Evolutionary conservation across 1,140 invertebrate species (phyloP), one percentile per base, ranked within the genome.

Genomic region (Drosophila parvula): DNA sequence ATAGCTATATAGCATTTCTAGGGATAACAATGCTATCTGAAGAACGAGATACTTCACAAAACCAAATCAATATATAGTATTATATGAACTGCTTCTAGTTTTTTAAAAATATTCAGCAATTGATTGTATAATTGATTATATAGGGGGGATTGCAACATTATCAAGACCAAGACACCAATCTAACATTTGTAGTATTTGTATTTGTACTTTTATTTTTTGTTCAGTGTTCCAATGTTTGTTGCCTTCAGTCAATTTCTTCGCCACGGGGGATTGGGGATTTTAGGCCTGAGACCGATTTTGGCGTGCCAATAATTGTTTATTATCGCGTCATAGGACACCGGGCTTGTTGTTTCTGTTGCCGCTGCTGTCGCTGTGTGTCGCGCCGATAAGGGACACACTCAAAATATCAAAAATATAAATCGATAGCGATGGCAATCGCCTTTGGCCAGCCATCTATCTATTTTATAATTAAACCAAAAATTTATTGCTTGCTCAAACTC

Each of bases 231-330:
- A 4, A 60, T 64, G 40, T 61, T 44, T 61, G 57, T 28, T 14
- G 18, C 40, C 56, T 27, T 63, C 14, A 53, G 32, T 14, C 7
- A 36, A 11, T 36, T 43, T 43, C 30, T 43, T 48, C 50, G 58
- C 47, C 41, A 34, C 32, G 34, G 61, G 45, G 47, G 30, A 36
- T 51, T 53, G 44, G 62, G 50, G 34, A 51, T 58, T 34, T 60
- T 65, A 56, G 45, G 18, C 56, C 44, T 48, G 53, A 34, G 7
- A 60, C 53, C 53, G 74, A 68, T 71, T 51, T 65, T 74, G 83
- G 65, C 47, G 70, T 79, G 79, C 70, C 76, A 88, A 84, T 78
- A 75, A 74, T 78, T 76, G 58, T 73, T 82, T 69, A 85, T 79
- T 88, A 86, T 88, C 83, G 57, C 83, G 67, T 77, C 71, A 79